Conservation (phyloP, 2,888 invertebrate species). For the Ganaspis brasiliensis region DNA sequence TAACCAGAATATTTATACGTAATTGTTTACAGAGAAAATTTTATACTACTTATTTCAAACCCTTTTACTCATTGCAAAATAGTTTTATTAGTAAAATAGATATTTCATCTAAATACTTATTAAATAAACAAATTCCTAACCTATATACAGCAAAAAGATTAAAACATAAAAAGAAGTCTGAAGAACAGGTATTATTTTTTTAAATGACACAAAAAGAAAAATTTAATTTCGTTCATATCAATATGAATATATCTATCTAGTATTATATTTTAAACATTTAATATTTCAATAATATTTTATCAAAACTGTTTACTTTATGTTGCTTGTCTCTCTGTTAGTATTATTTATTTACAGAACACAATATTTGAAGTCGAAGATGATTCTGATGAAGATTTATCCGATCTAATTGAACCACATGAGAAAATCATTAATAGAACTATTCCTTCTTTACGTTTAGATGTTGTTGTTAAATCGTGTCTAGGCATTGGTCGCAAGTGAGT, state of each 20-base stretch:
- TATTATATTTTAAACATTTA: not conserved
- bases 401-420: not conserved
- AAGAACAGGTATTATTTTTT: conserved; percentile 8
- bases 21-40: not conserved
- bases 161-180: conserved; percentile 15
- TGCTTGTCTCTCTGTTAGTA: not conserved
- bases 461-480: conserved; percentile 3
- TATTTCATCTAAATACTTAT: not conserved
- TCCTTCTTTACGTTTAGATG: conserved; percentile 11
- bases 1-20: not conserved
- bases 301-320: too few relatives aligned
- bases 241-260: too few relatives aligned
- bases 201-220: not conserved
- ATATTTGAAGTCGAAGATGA: not conserved
- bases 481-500: conserved; percentile 22
- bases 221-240: too few relatives aligned
- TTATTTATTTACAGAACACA: not conserved
- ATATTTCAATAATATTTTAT: too few relatives aligned
- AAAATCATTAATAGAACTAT: conserved; percentile 11
- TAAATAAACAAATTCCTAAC: conserved; percentile 6
- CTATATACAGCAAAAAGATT: conserved; percentile 22
- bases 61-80: not conserved
- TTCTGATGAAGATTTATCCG: not conserved
- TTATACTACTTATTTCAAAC: not conserved
- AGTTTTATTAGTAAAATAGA: not conserved